Base-by-base conservation (phyloP, 2,113 vertebrate genomes). In the Festucalex cinctus region DNA sequence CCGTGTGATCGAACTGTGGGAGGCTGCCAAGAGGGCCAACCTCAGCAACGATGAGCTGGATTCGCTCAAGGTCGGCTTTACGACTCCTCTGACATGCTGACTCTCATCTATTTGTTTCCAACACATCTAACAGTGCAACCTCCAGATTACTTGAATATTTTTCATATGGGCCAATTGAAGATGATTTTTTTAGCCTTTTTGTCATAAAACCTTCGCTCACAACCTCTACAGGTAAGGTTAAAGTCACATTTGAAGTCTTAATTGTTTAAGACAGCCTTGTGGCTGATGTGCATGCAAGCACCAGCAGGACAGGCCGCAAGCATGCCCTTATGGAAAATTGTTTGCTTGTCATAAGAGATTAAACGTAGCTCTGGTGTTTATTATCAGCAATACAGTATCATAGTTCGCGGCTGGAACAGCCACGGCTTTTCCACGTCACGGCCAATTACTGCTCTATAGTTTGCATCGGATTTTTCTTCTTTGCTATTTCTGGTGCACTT, bases 1-100 rank as follows among this genome's bases (percentile, higher is more conserved):
- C 5, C 92, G 95, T 76, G 97, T 98, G 72, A 94, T 95, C 36
- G 96, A 99, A 51, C 87, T 99, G 82, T 99, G 97, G 97, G 96
- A 99, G 60, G 89, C 95, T 89, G 97, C 96, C 26, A 93, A 92
- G 88, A 89, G 91, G 1, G 82, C 94, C 56, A 99, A 99, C 89
- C 93, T 99, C 65, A 95, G 88, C 0, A 82, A 91, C 22, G 92
- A 95, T 2, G 96, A 98, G 70, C 93, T 99, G 28, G 95, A 95
- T 57, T 94, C 96, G n/a, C 93, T 99, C 20, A 95, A 96, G 91
- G 97, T 98, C 71, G 22, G 12, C 10, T 44, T 57, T 63, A 0
- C 37, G 14, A 43, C 2, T 6, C 10, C 32, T 46, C 13, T 48
- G 24, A 62, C 36, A 39, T n/a, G n/a, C n/a, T n/a, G n/a, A 13